Evolutionary conservation across 2,797 vertebrate species (phyloP).

Genomic region (Eupleurogrammus muticus): DNA sequence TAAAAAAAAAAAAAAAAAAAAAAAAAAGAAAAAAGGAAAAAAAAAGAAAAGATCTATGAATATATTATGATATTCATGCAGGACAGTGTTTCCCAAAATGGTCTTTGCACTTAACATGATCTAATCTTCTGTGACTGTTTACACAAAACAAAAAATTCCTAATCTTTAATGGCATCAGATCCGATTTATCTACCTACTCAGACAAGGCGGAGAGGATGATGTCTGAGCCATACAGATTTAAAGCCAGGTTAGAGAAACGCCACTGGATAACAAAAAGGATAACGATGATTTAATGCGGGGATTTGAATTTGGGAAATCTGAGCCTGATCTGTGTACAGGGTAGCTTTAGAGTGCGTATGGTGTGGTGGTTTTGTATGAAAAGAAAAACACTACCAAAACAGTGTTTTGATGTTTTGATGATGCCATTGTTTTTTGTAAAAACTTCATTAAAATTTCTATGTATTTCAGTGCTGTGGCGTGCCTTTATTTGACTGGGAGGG

Average conservation of each 20-base stretch:
- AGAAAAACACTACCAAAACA: slow-evolving; percentile 83
- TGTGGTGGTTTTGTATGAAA: slow-evolving; percentile 87
- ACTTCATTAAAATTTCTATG: slow-evolving; percentile 97
- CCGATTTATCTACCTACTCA: slow-evolving; percentile 15
- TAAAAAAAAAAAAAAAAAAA: slow-evolving; percentile 16
- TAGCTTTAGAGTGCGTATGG: slow-evolving; percentile 77
- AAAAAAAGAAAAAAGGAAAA: slow-evolving; percentile 14
- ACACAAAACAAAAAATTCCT: slow-evolving; percentile 19
- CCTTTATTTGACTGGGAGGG: slow-evolving; percentile 23
- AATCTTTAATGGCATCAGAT: not conserved
- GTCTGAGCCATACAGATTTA: slow-evolving; percentile 17
- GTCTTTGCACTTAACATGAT: slow-evolving; percentile 48
- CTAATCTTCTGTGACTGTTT: slow-evolving; percentile 25
- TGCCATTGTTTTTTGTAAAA: slow-evolving; percentile 92
- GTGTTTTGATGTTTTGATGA: slow-evolving; percentile 92
- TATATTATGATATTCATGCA: slow-evolving; percentile 67
- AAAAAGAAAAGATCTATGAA: slow-evolving; percentile 35
- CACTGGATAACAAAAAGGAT: not conserved
- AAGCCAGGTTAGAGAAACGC: not conserved
- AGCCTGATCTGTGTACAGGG: slow-evolving; percentile 80
- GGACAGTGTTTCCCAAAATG: slow-evolving; percentile 40
- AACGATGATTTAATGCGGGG: slow-evolving; percentile 44
- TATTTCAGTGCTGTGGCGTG: slow-evolving; percentile 82
- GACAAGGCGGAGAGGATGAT: not conserved
- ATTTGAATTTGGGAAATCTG: slow-evolving; percentile 32